Evolutionary conservation across 2,888 invertebrate genomes (phyloP), one percentile per base, ranked within the genome.

Genomic region (Tachina lurida): DNA sequence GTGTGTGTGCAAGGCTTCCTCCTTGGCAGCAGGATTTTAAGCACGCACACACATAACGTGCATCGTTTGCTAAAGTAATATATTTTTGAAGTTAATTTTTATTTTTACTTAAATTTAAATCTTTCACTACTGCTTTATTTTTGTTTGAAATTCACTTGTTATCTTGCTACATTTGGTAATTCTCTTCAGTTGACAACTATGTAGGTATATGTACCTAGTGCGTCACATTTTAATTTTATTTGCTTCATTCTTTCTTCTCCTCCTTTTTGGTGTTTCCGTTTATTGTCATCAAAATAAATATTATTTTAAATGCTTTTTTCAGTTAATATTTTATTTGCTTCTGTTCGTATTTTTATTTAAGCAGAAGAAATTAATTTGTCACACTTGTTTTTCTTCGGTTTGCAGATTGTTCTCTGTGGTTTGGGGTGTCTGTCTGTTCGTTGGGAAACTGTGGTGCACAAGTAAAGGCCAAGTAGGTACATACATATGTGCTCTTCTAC

Each of bases 211-310:
- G 4, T 31, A 4, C 31, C 2, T 13, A 3, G 8, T 19, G 8
- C 45, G 13, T 15, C 10, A 17, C 39, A 17, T 22, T 8, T 22
- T 65, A 31, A 5, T 41, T 56, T 15, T 58, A 2, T 77, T n/a
- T 47, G 9, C 2, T 52, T 10, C 19, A 19, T 70, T 75, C 62
- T 65, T 31, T 49, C 41, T 15, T 8, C 13, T 52, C 15, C 4
- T 31, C n/a, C n/a, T 31, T 31, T 31, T 7, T 68, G 45, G 19
- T n/a, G 1, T 81, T 74, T 74, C 70, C 49, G n/a, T 58, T 80
- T 68, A 62, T 79, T 83, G 76, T 87, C 88, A 88, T 88, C 88
- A 91, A 90, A 90, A 90, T 89, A 89, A 91, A 91, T 91, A 91
- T 91, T 91, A 84, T 90, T 88, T 82, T 90, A 90, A 62, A 89